Percentiles rank a stretch among this genome's conserved stretches.
Conservation (phyloP, 2,888 invertebrate genomes). For the Xylocampa areola region DNA sequence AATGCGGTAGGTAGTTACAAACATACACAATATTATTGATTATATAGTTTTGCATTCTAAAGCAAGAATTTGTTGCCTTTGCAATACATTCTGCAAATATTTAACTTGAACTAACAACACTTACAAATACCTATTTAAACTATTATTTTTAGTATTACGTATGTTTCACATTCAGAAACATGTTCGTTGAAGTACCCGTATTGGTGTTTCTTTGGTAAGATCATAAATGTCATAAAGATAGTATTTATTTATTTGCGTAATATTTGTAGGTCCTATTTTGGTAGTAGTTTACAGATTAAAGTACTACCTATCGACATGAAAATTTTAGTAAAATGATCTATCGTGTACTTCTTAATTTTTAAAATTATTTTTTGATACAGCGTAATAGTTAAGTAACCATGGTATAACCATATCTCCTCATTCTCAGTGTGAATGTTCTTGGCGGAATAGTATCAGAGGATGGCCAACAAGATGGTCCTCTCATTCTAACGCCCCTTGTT, state of each 20-base stretch:
- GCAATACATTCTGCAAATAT: background rate
- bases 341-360: no score
- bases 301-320: no score
- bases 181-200: constrained; percentile 14
- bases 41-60: background rate
- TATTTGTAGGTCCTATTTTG: no score
- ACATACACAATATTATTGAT: no score
- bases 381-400: background rate
- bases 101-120: background rate
- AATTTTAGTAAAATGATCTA: no score
- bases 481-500: constrained; percentile 42
- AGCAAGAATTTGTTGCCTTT: background rate
- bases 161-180: constrained; percentile 7
- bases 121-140: constrained; percentile 1
- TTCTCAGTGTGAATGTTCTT: constrained; percentile 4
- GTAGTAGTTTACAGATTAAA: no score
- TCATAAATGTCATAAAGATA: no score
- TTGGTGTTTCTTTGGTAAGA: constrained; percentile 10
- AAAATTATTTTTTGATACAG: no score
- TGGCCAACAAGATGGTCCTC: constrained; percentile 15
- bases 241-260: no score
- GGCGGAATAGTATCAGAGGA: constrained; percentile 9
- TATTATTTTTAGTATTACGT: no score
- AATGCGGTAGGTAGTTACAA: no score
- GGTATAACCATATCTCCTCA: background rate